phyloP scores from a whole-genome alignment of 1,140 invertebrate species.

The Polypedilum vanderplanki region DNA sequence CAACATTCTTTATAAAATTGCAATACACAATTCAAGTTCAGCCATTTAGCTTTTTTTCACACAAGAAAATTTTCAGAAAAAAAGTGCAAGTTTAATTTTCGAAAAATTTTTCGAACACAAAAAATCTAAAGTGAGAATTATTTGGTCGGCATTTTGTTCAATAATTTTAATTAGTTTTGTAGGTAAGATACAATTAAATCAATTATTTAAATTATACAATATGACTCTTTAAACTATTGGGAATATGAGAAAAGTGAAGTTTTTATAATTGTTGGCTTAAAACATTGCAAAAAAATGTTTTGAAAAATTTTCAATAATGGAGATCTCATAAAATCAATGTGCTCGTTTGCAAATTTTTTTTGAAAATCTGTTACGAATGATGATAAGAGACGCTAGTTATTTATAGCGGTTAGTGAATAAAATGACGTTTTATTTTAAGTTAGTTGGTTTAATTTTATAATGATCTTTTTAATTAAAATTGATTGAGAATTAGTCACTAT shows the following conservation, averaged over 20 bases:
- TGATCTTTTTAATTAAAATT: too few relatives aligned
- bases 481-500: too few relatives aligned
- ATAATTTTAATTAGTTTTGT: not conserved
- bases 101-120: not conserved
- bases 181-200: not conserved
- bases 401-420: not conserved
- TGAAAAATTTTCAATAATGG: constrained; percentile 10
- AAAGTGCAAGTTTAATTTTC: not conserved
- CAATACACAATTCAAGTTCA: not conserved
- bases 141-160: not conserved
- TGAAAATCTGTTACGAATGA: not conserved
- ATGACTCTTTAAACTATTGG: not conserved
- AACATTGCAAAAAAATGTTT: not conserved
- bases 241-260: not conserved
- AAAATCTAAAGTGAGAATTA: not conserved
- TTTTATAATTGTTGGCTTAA: not conserved
- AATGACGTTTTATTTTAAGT: not conserved
- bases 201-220: not conserved
- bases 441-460: not conserved
- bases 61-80: not conserved
- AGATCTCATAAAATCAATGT: constrained; percentile 16
- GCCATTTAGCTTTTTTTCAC: not conserved
- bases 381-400: constrained; percentile 22
- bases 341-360: constrained; percentile 23
- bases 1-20: constrained; percentile 27